Evolutionary conservation across 2,888 invertebrate species (phyloP).

Genomic region (Tetragnatha montana): DNA sequence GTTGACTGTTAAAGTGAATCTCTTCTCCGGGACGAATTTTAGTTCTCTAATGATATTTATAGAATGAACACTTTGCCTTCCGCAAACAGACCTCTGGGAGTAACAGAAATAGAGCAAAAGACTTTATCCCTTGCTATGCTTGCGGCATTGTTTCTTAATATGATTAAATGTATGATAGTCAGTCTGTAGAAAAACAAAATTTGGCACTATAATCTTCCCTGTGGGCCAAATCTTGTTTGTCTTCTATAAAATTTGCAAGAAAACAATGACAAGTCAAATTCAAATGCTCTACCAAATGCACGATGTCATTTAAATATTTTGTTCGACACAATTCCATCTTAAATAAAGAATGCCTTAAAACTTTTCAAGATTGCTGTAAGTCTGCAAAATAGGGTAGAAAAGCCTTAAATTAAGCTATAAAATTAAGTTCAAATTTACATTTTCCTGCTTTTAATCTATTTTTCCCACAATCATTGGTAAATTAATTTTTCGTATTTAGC

Average conservation of each 20-base stretch:
- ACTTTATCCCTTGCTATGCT: conserved; percentile 25
- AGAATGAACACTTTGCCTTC: conserved; percentile 15
- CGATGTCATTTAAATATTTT: neutral
- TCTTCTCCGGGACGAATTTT: conserved; percentile 24
- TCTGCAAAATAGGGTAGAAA: too few species aligned
- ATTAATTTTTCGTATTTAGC: too few species aligned
- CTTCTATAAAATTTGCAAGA: neutral
- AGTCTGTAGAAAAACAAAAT: neutral
- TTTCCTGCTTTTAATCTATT: too few species aligned
- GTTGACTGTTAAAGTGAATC: neutral
- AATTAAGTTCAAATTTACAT: too few species aligned
- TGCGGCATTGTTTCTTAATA: conserved; percentile 27
- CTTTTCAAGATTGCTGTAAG: too few species aligned
- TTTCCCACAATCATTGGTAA: too few species aligned
- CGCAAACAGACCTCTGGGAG: neutral
- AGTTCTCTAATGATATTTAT: conserved; percentile 32
- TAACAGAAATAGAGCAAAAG: conserved; percentile 39
- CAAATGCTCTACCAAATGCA: neutral
- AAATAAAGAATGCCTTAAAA: too few species aligned
- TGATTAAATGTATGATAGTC: conserved; percentile 23
- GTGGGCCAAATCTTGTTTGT: neutral
- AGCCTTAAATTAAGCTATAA: too few species aligned
- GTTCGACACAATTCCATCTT: too few species aligned
- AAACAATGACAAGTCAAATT: neutral
- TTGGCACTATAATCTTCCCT: conserved; percentile 11